Conservation (phyloP, 2,113 vertebrate genomes). For the Monarcha castaneiventris region DNA sequence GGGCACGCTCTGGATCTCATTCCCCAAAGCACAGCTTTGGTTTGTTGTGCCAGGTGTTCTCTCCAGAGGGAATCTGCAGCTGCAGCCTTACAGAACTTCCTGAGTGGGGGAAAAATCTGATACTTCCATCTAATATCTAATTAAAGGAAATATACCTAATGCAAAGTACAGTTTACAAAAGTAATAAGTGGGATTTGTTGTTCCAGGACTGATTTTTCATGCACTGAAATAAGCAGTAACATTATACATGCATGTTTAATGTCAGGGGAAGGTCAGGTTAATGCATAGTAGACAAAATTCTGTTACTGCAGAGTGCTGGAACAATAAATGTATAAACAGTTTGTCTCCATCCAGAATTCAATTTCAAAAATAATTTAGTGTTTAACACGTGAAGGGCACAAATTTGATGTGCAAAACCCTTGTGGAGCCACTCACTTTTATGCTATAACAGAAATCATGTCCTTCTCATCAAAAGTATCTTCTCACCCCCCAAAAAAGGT, state of each 20-base stretch:
- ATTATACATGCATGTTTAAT: neutral
- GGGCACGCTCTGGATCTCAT: neutral
- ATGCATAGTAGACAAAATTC: neutral
- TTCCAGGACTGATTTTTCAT: neutral
- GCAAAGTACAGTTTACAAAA: neutral
- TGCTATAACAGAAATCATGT: fast-evolving
- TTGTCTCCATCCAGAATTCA: neutral
- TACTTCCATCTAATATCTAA: neutral
- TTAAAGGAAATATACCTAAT: neutral
- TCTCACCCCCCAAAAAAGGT: fast-evolving
- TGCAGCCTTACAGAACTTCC: neutral
- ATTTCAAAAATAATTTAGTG: neutral
- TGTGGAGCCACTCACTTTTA: neutral
- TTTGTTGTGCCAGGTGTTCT: neutral
- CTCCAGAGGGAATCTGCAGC: neutral
- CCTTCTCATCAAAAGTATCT: neutral
- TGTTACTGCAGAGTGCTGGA: neutral
- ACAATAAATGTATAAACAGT: neutral
- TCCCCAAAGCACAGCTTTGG: neutral
- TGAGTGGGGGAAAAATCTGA: neutral
- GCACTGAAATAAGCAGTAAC: neutral
- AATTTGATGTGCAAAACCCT: neutral
- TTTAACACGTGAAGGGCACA: fast-evolving
- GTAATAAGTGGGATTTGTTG: neutral
- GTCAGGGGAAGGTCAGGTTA: neutral